phyloP scores from a whole-genome alignment of 1,140 invertebrate genomes.

The Brachionus koreanus region DNA sequence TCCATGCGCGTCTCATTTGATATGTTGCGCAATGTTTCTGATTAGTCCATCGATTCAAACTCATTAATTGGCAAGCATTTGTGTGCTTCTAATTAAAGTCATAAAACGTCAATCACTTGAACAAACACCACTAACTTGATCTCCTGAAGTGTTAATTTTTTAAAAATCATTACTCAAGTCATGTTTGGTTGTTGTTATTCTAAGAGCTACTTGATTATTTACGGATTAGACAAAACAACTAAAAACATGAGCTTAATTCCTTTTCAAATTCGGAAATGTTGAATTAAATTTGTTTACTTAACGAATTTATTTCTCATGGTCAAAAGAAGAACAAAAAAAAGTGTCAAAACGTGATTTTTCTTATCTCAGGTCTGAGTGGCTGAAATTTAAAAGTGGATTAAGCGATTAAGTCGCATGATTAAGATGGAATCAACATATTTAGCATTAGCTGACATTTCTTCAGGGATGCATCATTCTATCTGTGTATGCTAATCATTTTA shows the following conservation, averaged over 20 bases:
- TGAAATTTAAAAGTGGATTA: background rate
- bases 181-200: background rate
- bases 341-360: background rate
- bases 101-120: conserved; percentile 15
- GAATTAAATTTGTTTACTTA: background rate
- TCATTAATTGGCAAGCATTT: conserved; percentile 11
- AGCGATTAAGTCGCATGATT: conserved; percentile 33
- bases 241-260: background rate
- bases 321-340: background rate
- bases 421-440: conserved; percentile 16
- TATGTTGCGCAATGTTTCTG: background rate
- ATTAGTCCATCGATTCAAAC: background rate
- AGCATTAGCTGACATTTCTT: background rate
- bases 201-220: conserved; percentile 11
- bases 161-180: background rate
- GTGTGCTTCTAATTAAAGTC: background rate
- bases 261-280: conserved; percentile 10
- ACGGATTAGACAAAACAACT: background rate
- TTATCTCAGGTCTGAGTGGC: background rate
- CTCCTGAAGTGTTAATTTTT: conserved; percentile 26
- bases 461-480: background rate
- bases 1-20: too few relatives aligned
- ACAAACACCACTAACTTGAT: conserved; percentile 12
- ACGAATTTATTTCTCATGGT: background rate
- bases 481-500: conserved; percentile 1